Evolutionary conservation across 2,797 vertebrate species (phyloP).

Genomic region (Platyrinchus mystaceus): DNA sequence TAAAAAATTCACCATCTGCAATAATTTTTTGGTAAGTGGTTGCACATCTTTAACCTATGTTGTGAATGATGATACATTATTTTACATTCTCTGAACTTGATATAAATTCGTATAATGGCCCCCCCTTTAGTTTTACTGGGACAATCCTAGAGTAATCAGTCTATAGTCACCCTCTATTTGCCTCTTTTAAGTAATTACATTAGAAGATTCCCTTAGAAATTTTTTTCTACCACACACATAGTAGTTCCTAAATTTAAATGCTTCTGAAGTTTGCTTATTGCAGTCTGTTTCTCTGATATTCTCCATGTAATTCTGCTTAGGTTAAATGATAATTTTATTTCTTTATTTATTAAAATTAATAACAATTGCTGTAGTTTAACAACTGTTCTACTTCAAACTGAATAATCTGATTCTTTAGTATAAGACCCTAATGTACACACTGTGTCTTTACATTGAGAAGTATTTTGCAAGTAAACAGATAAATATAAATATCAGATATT

Average conservation of each 20-base stretch:
- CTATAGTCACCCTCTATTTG: not conserved
- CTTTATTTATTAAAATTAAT: not conserved
- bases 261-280: not conserved
- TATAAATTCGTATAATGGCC: not conserved
- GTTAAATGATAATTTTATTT: not conserved
- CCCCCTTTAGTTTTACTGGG: not conserved
- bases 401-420: not conserved
- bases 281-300: not conserved
- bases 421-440: not conserved
- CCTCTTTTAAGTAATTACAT: not conserved
- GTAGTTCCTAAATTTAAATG: not conserved
- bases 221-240: not conserved
- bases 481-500: not conserved
- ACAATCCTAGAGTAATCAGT: not conserved
- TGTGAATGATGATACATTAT: not conserved
- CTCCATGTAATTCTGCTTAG: not conserved
- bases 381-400: not conserved
- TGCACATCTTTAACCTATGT: not conserved
- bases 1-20: not conserved
- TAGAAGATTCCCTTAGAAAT: not conserved
- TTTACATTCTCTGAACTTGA: not conserved
- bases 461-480: not conserved
- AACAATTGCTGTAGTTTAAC: not conserved
- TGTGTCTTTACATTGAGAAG: not conserved
- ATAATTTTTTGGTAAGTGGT: not conserved